A percentile compares a stretch with the other conserved stretches of the same genome.
phyloP scores from a whole-genome alignment of 2,113 vertebrate genomes.

The Ursus arctos region DNA sequence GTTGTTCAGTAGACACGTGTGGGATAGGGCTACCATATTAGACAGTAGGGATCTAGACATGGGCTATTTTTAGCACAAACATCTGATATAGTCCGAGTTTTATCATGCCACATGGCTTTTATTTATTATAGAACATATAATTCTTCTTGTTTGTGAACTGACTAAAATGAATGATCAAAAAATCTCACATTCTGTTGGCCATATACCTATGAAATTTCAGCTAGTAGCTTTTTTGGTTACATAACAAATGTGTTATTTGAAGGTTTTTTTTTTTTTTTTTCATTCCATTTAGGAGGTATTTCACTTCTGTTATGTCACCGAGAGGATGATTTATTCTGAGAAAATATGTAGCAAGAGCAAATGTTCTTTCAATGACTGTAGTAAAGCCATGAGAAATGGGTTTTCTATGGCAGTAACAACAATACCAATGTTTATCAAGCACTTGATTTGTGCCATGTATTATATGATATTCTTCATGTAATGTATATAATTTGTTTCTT shows the following conservation, averaged over 20 bases:
- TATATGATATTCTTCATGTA: neutral
- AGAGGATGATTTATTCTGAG: slow-evolving; percentile 54
- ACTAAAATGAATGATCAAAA: slow-evolving; percentile 42
- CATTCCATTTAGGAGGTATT: neutral
- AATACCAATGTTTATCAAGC: neutral
- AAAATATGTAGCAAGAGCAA: slow-evolving; percentile 46
- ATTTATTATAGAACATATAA: neutral
- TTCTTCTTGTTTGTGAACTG: slow-evolving; percentile 36
- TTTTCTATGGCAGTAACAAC: neutral
- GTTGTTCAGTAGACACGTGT: neutral
- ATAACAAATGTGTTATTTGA: slow-evolving; percentile 56
- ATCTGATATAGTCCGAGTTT: neutral
- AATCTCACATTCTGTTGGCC: neutral
- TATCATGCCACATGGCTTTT: neutral
- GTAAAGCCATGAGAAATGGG: neutral
- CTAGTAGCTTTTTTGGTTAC: slow-evolving; percentile 50
- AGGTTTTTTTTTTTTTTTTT: neutral
- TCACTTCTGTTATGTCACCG: slow-evolving; percentile 36
- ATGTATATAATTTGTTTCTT: neutral
- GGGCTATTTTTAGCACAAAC: neutral
- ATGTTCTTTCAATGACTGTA: neutral
- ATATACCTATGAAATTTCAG: neutral
- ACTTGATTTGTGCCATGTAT: neutral
- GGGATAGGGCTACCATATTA: neutral
- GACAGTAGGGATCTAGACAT: neutral